These are phyloP conservation scores for Abrostola tripartita DNA, from an alignment of 2,888 invertebrate genomes.

Conservation along the genomic window DNA sequence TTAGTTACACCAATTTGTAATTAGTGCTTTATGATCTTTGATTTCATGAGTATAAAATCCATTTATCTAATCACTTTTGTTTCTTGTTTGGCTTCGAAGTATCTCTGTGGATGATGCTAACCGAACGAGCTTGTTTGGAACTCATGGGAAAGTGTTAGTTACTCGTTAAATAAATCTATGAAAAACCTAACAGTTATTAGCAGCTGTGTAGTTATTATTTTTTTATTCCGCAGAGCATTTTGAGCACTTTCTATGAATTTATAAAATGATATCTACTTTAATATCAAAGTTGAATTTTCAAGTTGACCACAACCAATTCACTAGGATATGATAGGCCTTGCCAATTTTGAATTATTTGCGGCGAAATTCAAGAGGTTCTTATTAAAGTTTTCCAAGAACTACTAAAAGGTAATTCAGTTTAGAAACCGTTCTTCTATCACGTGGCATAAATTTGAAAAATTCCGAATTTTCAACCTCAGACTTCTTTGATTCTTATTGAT, in stretches of 20 bases:
- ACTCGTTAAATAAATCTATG: slow-evolving; percentile 38
- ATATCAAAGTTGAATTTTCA: too few relatives aligned
- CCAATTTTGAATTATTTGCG: too few relatives aligned
- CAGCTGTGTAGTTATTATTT: background rate
- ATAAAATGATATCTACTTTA: too few relatives aligned
- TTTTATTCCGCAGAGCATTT: background rate
- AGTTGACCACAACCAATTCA: too few relatives aligned
- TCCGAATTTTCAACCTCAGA: background rate
- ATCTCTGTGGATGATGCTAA: slow-evolving; percentile 43
- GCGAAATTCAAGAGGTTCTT: too few relatives aligned
- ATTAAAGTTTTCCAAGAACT: too few relatives aligned
- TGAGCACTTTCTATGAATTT: too few relatives aligned
- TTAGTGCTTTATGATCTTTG: slow-evolving; percentile 59
- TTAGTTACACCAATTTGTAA: slow-evolving; percentile 58
- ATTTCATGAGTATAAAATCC: slow-evolving; percentile 51
- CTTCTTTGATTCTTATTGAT: background rate
- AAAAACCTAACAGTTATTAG: slow-evolving; percentile 37
- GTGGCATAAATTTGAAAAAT: too few relatives aligned
- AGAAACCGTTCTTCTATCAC: too few relatives aligned
- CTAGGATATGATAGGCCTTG: too few relatives aligned
- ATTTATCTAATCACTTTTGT: slow-evolving; percentile 56
- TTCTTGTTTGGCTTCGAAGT: slow-evolving; percentile 40
- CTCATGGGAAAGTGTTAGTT: slow-evolving; percentile 52
- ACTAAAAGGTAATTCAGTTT: too few relatives aligned
- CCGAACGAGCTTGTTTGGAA: slow-evolving; percentile 42